Evolutionary conservation across 2,888 invertebrate species (phyloP).

Genomic region (Timema cristinae): DNA sequence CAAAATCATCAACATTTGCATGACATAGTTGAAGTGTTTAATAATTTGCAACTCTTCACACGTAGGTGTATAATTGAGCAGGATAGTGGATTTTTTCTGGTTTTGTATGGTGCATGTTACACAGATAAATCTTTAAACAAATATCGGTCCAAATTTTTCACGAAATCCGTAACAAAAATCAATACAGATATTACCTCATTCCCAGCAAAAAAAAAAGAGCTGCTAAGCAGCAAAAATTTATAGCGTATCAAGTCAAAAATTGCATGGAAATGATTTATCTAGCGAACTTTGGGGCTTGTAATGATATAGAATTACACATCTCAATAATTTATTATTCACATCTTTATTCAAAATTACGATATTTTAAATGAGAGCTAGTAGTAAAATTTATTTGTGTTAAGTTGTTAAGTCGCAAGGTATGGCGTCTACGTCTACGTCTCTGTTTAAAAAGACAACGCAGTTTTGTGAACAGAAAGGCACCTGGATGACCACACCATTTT

Average conservation of each 20-base stretch:
- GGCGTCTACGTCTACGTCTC: too few relatives aligned
- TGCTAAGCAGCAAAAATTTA: neutral
- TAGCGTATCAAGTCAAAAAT: neutral
- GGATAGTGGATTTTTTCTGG: neutral
- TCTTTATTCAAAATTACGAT: too few relatives aligned
- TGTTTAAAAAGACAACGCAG: too few relatives aligned
- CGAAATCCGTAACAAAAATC: neutral
- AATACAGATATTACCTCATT: neutral
- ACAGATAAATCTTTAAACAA: neutral
- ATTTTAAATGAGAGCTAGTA: too few relatives aligned
- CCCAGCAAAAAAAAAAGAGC: neutral
- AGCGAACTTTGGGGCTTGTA: too few relatives aligned
- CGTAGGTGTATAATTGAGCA: neutral
- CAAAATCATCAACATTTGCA: neutral
- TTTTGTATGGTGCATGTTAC: neutral
- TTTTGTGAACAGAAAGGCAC: too few relatives aligned
- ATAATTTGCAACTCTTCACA: neutral
- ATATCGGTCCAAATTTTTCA: neutral
- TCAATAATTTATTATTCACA: too few relatives aligned
- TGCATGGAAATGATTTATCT: neutral
- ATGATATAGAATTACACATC: too few relatives aligned
- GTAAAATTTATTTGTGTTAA: too few relatives aligned
- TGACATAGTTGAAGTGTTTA: neutral
- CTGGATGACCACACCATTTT: too few relatives aligned
- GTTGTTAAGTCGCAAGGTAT: too few relatives aligned